Conservation (phyloP, 2,797 vertebrate genomes). For the Orientallactaga sibirica region DNA sequence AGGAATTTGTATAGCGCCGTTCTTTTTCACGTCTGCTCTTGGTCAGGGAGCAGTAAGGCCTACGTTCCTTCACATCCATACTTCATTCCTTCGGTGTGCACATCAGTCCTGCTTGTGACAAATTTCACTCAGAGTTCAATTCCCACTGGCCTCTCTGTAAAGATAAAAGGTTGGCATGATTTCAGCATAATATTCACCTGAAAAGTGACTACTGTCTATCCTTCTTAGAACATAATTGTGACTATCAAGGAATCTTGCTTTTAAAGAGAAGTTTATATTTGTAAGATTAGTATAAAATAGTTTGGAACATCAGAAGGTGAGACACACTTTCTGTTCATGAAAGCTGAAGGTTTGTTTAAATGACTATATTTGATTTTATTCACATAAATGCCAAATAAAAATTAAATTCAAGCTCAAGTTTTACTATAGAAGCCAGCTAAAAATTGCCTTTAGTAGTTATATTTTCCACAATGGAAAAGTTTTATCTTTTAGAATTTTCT, state of each 20-base stretch:
- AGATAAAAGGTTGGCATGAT: slow-evolving; percentile 78
- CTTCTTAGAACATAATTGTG: background rate
- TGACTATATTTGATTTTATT: background rate
- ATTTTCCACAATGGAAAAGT: slow-evolving; percentile 39
- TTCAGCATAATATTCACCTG: slow-evolving; percentile 27
- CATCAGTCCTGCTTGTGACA: slow-evolving; percentile 86
- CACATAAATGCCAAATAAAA: slow-evolving; percentile 51
- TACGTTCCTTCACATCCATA: slow-evolving; percentile 99
- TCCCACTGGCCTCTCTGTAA: slow-evolving; percentile 90
- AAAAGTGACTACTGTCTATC: slow-evolving; percentile 34
- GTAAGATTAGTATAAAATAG: background rate
- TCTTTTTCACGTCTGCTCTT: slow-evolving; percentile 96
- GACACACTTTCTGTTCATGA: background rate
- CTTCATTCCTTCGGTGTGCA: slow-evolving; percentile 95
- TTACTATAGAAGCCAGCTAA: background rate
- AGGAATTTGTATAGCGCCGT: slow-evolving; percentile 90
- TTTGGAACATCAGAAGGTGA: background rate
- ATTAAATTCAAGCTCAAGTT: background rate
- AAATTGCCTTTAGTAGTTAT: background rate
- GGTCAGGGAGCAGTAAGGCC: slow-evolving; percentile 98
- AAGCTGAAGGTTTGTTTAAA: background rate
- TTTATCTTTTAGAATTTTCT: background rate
- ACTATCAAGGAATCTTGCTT: background rate
- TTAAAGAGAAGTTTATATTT: background rate
- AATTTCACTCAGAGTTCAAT: slow-evolving; percentile 87